Percentiles rank a stretch among this genome's conserved stretches.
Evolutionary conservation across 2,797 vertebrate species (phyloP).

Genomic region (Catamblyrhynchus diadema): DNA sequence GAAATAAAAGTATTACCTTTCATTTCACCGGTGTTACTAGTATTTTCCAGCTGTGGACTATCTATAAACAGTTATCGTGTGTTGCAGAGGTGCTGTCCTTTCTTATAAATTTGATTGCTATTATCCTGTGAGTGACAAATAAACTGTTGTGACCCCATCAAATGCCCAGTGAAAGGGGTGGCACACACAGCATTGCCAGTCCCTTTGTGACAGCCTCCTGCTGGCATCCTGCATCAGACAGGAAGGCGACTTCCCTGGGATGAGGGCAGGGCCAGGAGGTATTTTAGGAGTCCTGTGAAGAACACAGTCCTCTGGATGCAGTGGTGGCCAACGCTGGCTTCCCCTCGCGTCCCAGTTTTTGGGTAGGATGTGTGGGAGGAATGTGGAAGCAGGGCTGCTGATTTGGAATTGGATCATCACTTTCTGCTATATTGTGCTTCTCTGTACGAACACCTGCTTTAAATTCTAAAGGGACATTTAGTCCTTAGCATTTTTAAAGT

Average conservation of each 20-base stretch:
- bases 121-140: not conserved
- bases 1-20: not conserved
- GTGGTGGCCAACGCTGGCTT: not conserved
- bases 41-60: not conserved
- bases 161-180: not conserved
- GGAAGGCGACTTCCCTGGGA: not conserved
- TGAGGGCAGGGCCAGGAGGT: not conserved
- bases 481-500: conserved; percentile 21
- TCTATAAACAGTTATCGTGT: not conserved
- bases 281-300: not conserved
- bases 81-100: not conserved
- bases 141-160: accelerated
- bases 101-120: not conserved
- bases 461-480: conserved; percentile 15
- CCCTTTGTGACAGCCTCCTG: not conserved
- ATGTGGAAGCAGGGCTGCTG: not conserved
- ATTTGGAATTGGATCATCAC: not conserved
- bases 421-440: conserved; percentile 5
- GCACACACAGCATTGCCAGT: not conserved
- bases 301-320: not conserved
- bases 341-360: not conserved
- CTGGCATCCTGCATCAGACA: not conserved
- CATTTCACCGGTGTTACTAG: not conserved
- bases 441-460: not conserved
- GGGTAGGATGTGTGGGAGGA: not conserved